A percentile compares a stretch with the other conserved stretches of the same genome.
Conservation (phyloP, 64 coral and sea anemone species). For the Pocillopora verrucosa region DNA sequence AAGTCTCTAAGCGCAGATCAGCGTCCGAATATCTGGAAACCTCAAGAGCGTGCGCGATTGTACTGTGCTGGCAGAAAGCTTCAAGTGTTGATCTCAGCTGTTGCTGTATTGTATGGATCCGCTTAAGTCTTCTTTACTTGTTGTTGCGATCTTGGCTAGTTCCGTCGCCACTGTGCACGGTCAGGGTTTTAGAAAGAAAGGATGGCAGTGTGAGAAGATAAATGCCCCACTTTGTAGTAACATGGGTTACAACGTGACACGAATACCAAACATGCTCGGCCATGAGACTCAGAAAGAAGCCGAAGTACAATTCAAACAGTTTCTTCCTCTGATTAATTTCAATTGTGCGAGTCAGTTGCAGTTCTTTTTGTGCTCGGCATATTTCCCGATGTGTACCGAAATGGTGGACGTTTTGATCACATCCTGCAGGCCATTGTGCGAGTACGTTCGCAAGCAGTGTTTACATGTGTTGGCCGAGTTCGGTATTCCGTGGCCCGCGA, state of each 20-base stretch:
- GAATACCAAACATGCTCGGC: conserved; percentile 86
- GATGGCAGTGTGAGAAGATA: conserved; percentile 82
- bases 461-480: conserved; percentile 74
- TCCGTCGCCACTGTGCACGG: conserved; percentile 26
- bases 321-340: conserved; percentile 61
- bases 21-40: background rate
- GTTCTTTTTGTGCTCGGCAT: conserved; percentile 94
- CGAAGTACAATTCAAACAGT: conserved; percentile 51
- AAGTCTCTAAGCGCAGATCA: conserved; percentile 8
- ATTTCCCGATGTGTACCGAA: conserved; percentile 86
- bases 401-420: conserved; percentile 72
- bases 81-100: conserved; percentile 11
- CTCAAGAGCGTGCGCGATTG: background rate
- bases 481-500: conserved; percentile 74
- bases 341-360: conserved; percentile 72
- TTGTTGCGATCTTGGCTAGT: conserved; percentile 46
- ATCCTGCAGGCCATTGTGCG: conserved; percentile 91
- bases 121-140: conserved; percentile 11
- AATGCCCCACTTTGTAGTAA: conserved; percentile 54
- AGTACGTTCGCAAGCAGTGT: conserved; percentile 76
- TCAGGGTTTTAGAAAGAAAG: conserved; percentile 47
- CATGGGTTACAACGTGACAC: conserved; percentile 84
- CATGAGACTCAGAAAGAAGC: conserved; percentile 84
- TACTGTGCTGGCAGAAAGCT: background rate
- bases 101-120: background rate